phyloP scores from a whole-genome alignment of 1,140 invertebrate genomes.

The Drosophila pectinifera region DNA sequence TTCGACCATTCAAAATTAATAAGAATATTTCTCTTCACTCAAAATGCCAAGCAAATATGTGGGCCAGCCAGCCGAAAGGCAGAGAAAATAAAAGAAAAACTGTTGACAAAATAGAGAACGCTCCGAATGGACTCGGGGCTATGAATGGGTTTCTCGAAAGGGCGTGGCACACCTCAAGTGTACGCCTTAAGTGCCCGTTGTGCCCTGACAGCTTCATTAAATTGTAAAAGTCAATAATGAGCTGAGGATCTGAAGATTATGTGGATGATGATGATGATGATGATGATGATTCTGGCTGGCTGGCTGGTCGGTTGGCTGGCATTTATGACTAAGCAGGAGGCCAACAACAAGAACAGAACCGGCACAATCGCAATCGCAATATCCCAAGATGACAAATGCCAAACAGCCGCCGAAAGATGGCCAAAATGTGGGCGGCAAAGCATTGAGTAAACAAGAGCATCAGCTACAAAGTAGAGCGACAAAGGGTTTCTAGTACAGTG shows the following conservation, averaged over 20 bases:
- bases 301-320: conserved; percentile 11
- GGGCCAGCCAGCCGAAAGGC: conserved; percentile 56
- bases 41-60: conserved; percentile 74
- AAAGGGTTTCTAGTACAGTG: conserved; percentile 15
- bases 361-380: conserved; percentile 2
- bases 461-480: conserved; percentile 13
- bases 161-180: conserved; percentile 62
- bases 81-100: conserved; percentile 42
- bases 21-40: conserved; percentile 73
- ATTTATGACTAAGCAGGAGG: conserved; percentile 56
- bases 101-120: conserved; percentile 58
- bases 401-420: conserved; percentile 61
- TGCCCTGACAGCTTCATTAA: conserved; percentile 75
- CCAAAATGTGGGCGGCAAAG: conserved; percentile 49
- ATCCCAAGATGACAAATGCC: conserved; percentile 70
- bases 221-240: conserved; percentile 57
- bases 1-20: conserved; percentile 71
- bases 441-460: conserved; percentile 56
- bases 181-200: conserved; percentile 66
- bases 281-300: background rate
- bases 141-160: conserved; percentile 59
- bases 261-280: conserved; percentile 18
- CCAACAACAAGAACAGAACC: conserved; percentile 10
- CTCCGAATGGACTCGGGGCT: conserved; percentile 4
- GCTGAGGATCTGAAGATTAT: conserved; percentile 20